Percentiles rank a stretch among this genome's conserved stretches.
Evolutionary conservation across 2,113 vertebrate genomes (phyloP).

Genomic region (Oxyura jamaicensis): DNA sequence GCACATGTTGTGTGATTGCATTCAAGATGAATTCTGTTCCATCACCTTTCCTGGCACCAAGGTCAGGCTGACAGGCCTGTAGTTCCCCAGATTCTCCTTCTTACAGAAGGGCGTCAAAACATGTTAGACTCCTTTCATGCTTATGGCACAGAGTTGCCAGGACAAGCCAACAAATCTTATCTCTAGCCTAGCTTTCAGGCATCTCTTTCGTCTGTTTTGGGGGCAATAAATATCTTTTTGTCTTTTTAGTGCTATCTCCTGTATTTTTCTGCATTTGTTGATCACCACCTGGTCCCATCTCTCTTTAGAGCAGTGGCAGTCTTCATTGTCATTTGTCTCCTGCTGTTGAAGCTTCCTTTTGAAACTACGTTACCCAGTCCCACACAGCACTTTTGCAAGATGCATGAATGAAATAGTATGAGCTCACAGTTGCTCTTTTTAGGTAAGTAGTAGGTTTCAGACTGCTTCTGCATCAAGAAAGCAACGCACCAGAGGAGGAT

Average conservation of each 20-base stretch:
- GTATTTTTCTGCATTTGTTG: not conserved
- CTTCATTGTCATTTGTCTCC: not conserved
- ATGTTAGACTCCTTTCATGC: not conserved
- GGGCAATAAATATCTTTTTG: not conserved
- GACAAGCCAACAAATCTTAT: not conserved
- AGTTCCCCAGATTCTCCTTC: too few relatives aligned
- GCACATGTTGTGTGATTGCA: too few relatives aligned
- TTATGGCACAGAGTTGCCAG: not conserved
- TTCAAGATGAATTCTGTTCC: too few relatives aligned
- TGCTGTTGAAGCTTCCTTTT: not conserved
- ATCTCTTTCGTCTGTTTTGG: not conserved
- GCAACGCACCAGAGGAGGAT: not conserved
- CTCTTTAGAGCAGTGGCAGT: not conserved
- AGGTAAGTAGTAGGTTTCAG: not conserved
- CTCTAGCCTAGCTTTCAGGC: not conserved
- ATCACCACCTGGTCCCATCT: not conserved
- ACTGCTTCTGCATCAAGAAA: not conserved
- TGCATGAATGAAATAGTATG: not conserved
- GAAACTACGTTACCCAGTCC: not conserved
- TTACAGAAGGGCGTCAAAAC: too few relatives aligned
- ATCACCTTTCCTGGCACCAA: too few relatives aligned
- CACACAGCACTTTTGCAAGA: not conserved
- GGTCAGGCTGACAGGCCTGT: too few relatives aligned
- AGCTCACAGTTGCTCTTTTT: not conserved
- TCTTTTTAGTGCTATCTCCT: not conserved